Conservation (phyloP, 2,888 invertebrate species). For the Pheosia tremula region DNA sequence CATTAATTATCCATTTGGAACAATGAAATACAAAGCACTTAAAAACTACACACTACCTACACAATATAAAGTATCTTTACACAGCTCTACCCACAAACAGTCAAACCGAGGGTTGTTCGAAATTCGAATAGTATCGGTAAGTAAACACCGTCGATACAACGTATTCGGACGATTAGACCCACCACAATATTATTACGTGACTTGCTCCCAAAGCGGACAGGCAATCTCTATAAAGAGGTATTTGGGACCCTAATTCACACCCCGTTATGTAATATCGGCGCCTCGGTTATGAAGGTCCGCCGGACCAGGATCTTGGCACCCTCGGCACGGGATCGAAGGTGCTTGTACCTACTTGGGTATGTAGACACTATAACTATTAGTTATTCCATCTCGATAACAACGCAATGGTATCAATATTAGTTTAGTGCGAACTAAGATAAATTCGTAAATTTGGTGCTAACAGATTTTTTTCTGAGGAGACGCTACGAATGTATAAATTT, state of each 20-base stretch:
- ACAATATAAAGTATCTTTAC: too few species aligned
- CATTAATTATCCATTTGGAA: background rate
- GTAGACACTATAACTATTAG: background rate
- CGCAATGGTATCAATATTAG: too few species aligned
- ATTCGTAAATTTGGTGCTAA: too few species aligned
- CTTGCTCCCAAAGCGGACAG: conserved; percentile 69
- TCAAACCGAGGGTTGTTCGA: conserved; percentile 21
- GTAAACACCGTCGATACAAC: conserved; percentile 56
- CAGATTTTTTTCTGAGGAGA: too few species aligned
- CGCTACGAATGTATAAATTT: too few species aligned
- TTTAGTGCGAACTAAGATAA: too few species aligned
- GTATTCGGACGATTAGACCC: conserved; percentile 60
- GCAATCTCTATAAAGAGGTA: conserved; percentile 79
- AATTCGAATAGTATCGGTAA: conserved; percentile 49
- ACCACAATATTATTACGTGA: conserved; percentile 79
- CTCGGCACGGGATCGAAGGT: conserved; percentile 43
- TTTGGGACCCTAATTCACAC: conserved; percentile 81
- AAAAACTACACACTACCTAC: background rate
- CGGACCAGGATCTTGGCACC: conserved; percentile 41
- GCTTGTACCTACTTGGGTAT: conserved; percentile 22
- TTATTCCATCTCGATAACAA: too few species aligned
- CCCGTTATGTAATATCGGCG: conserved; percentile 75
- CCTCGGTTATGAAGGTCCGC: conserved; percentile 70
- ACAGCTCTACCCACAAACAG: conserved; percentile 1
- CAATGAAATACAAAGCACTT: background rate